Conservation (phyloP, 1,140 invertebrate genomes). For the Mylabris phalerata region DNA sequence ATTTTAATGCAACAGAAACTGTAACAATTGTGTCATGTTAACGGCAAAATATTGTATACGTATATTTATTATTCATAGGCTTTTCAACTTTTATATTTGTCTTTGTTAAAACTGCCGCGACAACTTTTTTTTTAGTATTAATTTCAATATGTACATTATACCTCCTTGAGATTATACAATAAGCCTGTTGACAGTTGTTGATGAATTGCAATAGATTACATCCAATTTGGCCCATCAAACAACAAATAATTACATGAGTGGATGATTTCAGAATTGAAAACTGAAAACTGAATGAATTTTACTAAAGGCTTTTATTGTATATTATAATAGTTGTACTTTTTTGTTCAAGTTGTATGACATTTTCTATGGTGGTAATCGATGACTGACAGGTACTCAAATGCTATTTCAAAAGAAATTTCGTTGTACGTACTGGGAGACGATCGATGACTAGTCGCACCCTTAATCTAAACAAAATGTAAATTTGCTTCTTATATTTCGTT, state of each 20-base stretch:
- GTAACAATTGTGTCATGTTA: too few relatives aligned
- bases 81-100: too few relatives aligned
- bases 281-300: conserved; percentile 20
- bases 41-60: too few relatives aligned
- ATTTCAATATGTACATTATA: conserved; percentile 19
- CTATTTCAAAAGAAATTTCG: conserved; percentile 8
- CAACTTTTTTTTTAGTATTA: not conserved
- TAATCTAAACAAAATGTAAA: too few relatives aligned
- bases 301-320: conserved; percentile 7
- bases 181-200: conserved; percentile 22
- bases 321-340: too few relatives aligned
- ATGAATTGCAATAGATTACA: conserved; percentile 28
- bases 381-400: conserved; percentile 25
- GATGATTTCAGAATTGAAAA: conserved; percentile 21
- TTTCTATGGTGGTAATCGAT: conserved; percentile 23
- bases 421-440: too few relatives aligned
- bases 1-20: too few relatives aligned
- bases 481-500: too few relatives aligned
- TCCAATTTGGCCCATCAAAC: conserved; percentile 25
- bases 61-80: too few relatives aligned
- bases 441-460: too few relatives aligned
- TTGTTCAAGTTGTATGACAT: conserved; percentile 7
- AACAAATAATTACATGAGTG: conserved; percentile 27
- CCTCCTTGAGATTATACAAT: conserved; percentile 22
- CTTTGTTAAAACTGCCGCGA: too few relatives aligned